Base-by-base conservation (phyloP, 2,888 invertebrate genomes). In the Aphidoletes aphidimyza region DNA sequence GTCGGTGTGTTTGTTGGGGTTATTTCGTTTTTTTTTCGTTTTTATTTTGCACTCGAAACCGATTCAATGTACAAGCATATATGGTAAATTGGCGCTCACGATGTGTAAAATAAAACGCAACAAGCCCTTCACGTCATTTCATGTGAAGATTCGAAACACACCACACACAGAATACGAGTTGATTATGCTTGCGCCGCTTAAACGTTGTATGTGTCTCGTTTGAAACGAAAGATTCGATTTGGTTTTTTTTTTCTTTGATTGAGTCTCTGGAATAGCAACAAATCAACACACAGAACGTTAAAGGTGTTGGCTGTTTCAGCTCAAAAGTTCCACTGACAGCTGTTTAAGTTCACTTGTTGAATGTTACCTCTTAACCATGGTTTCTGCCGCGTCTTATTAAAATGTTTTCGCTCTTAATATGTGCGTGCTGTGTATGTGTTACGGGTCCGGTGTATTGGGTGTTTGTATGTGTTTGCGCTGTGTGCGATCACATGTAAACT, bases 271-370 rank as follows among this genome's bases (percentile, higher is more conserved):
- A 54, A 69, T 30, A 69, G 8, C 37, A 36, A 81, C 36, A 81
- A 81, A 37, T 81, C 81, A 81, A 37, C 37, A 81, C 30, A 83
- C 22, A 42, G 22, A 42, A 8, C 5, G 39, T 34, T 34, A 47
- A 78, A 81, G 84, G 81, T 84, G 84, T 84, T 84, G n/a, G 78
- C 37, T 49, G 78, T 47, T 39, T 81, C 84, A 84, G 34, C 84
- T 84, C 84, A 84, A 45, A 81, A 84, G 78, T 81, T 84, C 30
- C 39, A 84, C 84, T 84, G 84, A 84, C 84, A 84, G 84, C 84
- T 84, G 84, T 84, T 84, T 84, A 47, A 84, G 47, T 47, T 47
- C 47, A 84, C 84, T 84, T 84, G 84, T 84, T 84, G 84, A 84
- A 81, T 84, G 34, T 84, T 84, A 54, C 83, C 83, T 83, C 83